Conservation (phyloP, 2,797 vertebrate genomes). For the Pipistrellus kuhlii region DNA sequence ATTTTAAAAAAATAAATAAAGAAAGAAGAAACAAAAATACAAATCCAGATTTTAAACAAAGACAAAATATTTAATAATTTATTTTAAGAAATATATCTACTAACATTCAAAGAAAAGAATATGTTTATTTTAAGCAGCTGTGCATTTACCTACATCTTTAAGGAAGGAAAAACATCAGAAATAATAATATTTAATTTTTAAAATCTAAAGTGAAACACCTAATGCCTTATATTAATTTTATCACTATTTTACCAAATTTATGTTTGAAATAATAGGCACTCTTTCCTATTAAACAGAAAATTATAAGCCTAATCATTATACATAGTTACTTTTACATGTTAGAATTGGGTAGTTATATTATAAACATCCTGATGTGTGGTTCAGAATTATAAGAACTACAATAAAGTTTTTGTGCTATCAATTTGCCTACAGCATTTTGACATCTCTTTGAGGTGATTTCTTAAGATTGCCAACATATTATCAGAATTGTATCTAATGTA, state of each 20-base stretch:
- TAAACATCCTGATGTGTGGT: neutral
- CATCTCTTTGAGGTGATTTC: conserved; percentile 13
- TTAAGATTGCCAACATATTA: neutral
- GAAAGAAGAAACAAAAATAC: neutral
- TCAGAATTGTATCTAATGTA: conserved; percentile 14
- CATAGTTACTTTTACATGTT: conserved; percentile 13
- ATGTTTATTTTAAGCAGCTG: neutral
- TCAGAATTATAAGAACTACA: neutral
- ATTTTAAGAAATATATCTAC: neutral
- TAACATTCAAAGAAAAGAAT: neutral
- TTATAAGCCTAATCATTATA: neutral
- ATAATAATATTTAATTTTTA: neutral
- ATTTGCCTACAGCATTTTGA: conserved; percentile 4
- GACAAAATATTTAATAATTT: neutral
- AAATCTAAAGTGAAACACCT: neutral
- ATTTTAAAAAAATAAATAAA: too few species aligned
- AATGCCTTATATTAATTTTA: neutral
- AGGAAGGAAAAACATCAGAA: neutral
- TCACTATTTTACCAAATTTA: neutral
- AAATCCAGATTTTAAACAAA: neutral
- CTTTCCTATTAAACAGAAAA: neutral
- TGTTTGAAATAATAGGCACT: neutral
- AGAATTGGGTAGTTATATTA: neutral
- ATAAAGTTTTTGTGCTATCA: conserved; percentile 15
- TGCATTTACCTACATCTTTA: neutral